Evolutionary conservation across 2,113 vertebrate species (phyloP), one percentile per base, ranked within the genome.

Genomic region (Brevimyrus niger): DNA sequence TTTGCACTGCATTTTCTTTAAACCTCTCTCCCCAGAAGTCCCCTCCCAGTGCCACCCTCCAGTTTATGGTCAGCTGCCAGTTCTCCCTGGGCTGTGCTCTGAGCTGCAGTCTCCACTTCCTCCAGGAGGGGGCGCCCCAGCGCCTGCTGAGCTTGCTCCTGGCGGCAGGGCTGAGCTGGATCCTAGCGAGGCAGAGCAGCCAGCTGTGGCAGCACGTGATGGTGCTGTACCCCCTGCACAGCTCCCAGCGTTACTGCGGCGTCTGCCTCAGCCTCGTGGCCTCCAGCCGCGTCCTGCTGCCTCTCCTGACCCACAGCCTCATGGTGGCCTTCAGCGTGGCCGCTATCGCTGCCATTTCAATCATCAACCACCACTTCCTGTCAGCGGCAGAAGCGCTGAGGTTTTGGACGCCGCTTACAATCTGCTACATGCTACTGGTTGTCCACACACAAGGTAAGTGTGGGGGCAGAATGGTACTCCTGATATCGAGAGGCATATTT

Each of bases 391-490:
- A 97, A 92, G 96, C 97, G 0, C 1, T 97, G 0, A 96, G 97
- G 87, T 97, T 98, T 93, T 98, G 97, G 98, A 98, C 93, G 0
- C 97, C 97, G 0, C 95, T 99, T 88, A 97, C 95, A 83, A 96
- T 98, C 92, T 98, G 98, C 93, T 98, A 98, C 91, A 90, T 95
- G 0, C 93, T 98, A 92, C 92, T 99, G 92, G 94, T 98, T 44
- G 90, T 96, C 90, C 95, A 97, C 92, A 97, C 96, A 94, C 97
- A 98, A 92, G 97, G 97, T 97, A 89, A 91, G 94, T 53, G 10
- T 15, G 47, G 13, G 31, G 31, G 11, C 19, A n/a, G 27, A 58
- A 6, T 21, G 31, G 4, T 23, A 35, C 9, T 86, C 46, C 48
- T 10, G 50, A 10, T 4, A 53, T 35, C 1, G 0, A 42, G 35